Conservation (phyloP, 1,140 invertebrate species). For the Drosophila sulfurigaster region DNA sequence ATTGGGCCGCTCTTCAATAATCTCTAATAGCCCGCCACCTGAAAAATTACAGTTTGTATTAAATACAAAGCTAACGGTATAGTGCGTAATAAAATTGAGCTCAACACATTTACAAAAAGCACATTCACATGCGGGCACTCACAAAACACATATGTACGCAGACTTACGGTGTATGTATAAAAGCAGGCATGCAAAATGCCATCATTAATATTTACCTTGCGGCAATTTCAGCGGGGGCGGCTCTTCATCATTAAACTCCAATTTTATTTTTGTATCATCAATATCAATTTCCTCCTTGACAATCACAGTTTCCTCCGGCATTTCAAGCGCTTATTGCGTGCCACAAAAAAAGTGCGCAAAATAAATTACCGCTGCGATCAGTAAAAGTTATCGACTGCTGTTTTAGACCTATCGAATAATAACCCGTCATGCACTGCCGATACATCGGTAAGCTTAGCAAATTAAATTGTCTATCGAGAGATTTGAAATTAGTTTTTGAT, state of each 20-base stretch:
- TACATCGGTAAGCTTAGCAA: constrained; percentile 1
- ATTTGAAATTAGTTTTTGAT: not conserved
- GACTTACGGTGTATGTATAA: not conserved
- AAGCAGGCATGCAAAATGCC: constrained; percentile 17
- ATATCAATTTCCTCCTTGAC: constrained; percentile 56
- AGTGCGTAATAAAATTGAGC: constrained; percentile 39
- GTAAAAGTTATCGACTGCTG: constrained; percentile 44
- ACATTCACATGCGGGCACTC: constrained; percentile 22
- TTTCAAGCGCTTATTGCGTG: constrained; percentile 32
- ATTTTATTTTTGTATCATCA: constrained; percentile 57
- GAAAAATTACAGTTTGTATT: constrained; percentile 12
- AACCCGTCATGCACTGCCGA: not conserved
- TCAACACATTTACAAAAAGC: constrained; percentile 17
- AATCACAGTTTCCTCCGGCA: constrained; percentile 41
- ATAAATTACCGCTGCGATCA: constrained; percentile 68
- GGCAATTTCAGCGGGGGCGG: constrained; percentile 15
- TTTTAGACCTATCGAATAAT: constrained; percentile 21
- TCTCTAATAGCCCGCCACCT: constrained; percentile 39
- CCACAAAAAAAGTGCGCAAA: constrained; percentile 50
- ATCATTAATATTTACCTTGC: constrained; percentile 50
- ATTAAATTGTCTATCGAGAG: constrained; percentile 16
- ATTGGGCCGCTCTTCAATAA: constrained; percentile 54
- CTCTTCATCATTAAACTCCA: constrained; percentile 48
- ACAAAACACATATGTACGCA: constrained; percentile 17
- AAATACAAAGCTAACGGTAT: constrained; percentile 34